Evolutionary conservation across 2,888 invertebrate genomes (phyloP).

Genomic region (Mythimna ferrago): DNA sequence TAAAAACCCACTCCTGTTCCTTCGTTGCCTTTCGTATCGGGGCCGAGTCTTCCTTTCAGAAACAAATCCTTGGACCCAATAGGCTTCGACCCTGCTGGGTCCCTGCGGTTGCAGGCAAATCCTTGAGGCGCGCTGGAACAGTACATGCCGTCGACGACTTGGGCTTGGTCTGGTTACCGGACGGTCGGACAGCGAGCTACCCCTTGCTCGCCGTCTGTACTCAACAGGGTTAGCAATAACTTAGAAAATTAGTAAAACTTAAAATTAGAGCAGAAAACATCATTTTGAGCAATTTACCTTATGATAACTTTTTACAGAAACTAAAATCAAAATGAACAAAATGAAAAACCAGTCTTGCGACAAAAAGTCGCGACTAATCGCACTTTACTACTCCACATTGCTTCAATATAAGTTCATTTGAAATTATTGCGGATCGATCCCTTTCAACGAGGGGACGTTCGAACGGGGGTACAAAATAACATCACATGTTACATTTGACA

Average conservation of each 20-base stretch:
- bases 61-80: no score
- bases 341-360: constrained; percentile 6
- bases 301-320: neutral
- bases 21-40: no score
- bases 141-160: no score
- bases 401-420: constrained; percentile 41
- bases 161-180: no score
- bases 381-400: constrained; percentile 12
- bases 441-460: constrained; percentile 13
- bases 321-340: constrained; percentile 15
- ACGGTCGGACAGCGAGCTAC: no score
- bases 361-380: constrained; percentile 26
- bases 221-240: no score
- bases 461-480: constrained; percentile 29
- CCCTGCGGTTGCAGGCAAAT: no score
- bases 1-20: no score
- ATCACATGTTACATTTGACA: constrained; percentile 47
- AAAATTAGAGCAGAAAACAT: neutral
- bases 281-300: neutral
- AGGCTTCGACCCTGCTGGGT: no score
- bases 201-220: no score
- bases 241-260: neutral
- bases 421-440: constrained; percentile 43
- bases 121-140: no score
- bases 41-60: no score